Evolutionary conservation across 2,797 vertebrate genomes (phyloP).

Genomic region (Otolemur crassicaudatus): DNA sequence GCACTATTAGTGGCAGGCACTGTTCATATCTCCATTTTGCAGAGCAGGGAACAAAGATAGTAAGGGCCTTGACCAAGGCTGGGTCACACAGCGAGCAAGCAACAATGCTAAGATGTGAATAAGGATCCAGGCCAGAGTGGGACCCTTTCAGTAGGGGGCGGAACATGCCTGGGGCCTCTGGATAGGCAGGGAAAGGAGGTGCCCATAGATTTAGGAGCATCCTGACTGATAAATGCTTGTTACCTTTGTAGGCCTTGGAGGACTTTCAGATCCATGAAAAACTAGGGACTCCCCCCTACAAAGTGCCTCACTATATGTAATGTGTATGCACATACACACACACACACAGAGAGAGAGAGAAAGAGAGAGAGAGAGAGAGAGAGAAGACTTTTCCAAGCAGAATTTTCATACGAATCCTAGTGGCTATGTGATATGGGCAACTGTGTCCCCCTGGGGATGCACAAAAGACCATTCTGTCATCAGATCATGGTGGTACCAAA

Average conservation of each 20-base stretch:
- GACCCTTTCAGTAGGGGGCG: background rate
- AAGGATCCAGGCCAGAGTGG: background rate
- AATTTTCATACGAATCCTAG: background rate
- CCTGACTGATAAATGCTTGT: background rate
- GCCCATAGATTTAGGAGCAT: background rate
- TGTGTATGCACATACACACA: background rate
- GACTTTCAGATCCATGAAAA: background rate
- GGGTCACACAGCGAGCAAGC: background rate
- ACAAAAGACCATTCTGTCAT: background rate
- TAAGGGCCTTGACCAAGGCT: background rate
- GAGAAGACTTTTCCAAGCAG: background rate
- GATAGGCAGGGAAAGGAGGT: background rate
- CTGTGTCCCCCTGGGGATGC: fast-evolving
- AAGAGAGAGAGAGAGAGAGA: too few relatives aligned
- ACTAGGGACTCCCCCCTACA: too few relatives aligned
- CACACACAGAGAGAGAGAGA: too few relatives aligned
- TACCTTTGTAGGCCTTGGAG: background rate
- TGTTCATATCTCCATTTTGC: too few relatives aligned
- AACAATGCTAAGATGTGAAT: background rate
- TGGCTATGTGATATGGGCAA: fast-evolving
- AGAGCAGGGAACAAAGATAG: background rate
- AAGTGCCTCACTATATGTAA: background rate
- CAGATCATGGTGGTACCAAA: background rate
- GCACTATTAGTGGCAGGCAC: background rate
- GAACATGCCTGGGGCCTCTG: too few relatives aligned